Evolutionary conservation across 2,113 vertebrate species (phyloP).

Genomic region (Sprattus sprattus): DNA sequence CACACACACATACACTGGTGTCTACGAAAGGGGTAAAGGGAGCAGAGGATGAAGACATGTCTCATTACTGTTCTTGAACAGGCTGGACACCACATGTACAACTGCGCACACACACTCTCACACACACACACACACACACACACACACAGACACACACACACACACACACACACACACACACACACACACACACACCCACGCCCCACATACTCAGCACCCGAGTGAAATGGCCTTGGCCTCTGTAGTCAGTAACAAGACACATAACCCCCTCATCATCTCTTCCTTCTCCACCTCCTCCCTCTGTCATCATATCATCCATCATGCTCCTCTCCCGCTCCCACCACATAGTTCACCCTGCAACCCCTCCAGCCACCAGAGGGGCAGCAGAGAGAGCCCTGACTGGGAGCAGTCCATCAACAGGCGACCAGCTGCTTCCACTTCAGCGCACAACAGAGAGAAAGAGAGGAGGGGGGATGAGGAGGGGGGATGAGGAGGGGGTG

Average conservation of each 20-base stretch:
- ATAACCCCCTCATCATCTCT: not conserved
- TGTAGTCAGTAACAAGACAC: slow-evolving; percentile 1
- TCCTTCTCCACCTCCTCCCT: slow-evolving; percentile 2
- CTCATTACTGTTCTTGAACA: slow-evolving; percentile 29
- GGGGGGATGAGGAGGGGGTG: not conserved
- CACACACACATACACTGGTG: slow-evolving; percentile 5
- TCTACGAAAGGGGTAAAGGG: slow-evolving; percentile 32
- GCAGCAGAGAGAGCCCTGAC: not conserved
- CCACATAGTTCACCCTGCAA: not conserved
- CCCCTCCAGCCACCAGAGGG: not conserved
- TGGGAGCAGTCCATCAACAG: not conserved
- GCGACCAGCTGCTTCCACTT: not conserved
- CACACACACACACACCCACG: slow-evolving; percentile 52
- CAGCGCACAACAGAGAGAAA: not conserved
- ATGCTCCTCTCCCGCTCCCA: not conserved
- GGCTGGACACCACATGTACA: slow-evolving; percentile 29
- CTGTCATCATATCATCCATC: slow-evolving; percentile 9
- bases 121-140: slow-evolving; percentile 44
- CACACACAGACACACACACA: slow-evolving; percentile 51
- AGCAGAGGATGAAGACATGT: slow-evolving; percentile 27
- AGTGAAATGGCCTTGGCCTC: not conserved
- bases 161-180: slow-evolving; percentile 52
- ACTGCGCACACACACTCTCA: slow-evolving; percentile 12
- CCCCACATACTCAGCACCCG: slow-evolving; percentile 39
- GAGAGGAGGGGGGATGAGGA: not conserved